Conservation (phyloP, 2,113 vertebrate genomes). For the Aleadryas rufinucha region DNA sequence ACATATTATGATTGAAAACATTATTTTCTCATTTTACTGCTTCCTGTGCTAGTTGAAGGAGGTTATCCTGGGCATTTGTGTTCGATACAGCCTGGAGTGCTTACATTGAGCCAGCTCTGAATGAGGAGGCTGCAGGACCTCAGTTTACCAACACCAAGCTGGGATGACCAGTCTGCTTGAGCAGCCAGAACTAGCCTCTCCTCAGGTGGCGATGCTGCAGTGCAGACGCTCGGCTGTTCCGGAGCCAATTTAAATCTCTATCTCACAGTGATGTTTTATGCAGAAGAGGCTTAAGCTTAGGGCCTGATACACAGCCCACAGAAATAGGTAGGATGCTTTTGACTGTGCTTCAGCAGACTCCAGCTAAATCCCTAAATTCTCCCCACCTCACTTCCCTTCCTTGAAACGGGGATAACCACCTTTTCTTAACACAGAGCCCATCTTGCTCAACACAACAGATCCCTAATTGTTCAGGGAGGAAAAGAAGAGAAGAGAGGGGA, state of each 20-base stretch:
- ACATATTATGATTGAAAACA: background rate
- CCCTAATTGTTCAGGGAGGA: background rate
- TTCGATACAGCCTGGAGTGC: fast-evolving
- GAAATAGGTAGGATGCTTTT: background rate
- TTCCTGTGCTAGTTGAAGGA: background rate
- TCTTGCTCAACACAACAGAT: background rate
- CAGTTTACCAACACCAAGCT: background rate
- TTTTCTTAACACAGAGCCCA: background rate
- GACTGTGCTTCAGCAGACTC: background rate
- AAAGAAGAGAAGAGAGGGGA: background rate
- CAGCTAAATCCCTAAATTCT: background rate
- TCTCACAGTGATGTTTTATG: background rate
- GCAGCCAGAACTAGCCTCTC: background rate
- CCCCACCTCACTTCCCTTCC: background rate
- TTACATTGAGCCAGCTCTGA: background rate
- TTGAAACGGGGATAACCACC: background rate
- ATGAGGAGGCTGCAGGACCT: background rate
- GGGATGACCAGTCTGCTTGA: background rate
- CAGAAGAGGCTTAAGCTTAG: background rate
- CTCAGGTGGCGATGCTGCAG: background rate
- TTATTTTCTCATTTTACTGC: background rate
- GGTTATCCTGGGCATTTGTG: background rate
- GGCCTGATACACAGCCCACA: background rate
- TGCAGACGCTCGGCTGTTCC: background rate
- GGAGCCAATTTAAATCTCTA: background rate